Base-by-base conservation (phyloP, 37 sponge, comb jelly and placozoan genomes). In the Petrosia ficiformis region DNA sequence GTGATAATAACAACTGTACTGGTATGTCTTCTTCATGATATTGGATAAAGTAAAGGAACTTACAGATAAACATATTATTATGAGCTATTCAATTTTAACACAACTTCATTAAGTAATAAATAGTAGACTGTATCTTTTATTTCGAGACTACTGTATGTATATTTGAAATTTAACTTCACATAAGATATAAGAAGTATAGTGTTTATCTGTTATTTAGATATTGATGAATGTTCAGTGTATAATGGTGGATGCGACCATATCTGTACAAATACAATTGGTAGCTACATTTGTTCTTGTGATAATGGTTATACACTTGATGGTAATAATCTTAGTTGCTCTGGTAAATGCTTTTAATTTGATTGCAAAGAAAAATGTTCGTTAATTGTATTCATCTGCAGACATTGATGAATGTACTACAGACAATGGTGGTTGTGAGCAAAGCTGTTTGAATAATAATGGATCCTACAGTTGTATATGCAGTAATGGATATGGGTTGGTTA, bases 221-320 rank as follows among this genome's bases (percentile, higher is more conserved):
- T 70, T 58, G 63, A 80, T 71, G 80, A 80, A 36, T 80, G 81
- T 72, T 8, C 52, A 2, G 16, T 8, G 2, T 21, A 33, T 0
- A 67, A 41, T 71, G 65, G 35, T 22, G 31, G 29, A 19, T 71
- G 81, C 42, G 44, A 80, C 21, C 14, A 1, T 1, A 25, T 8
- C 4, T 77, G 77, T 77, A 77, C 34, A 28, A 85, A 85, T 39
- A 79, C 86, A 41, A 73, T 57, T 54, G 86, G 86, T 26, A 70
- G 66, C 67, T 78, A 67, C 54, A 0, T 58, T 0, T 85, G 86
- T 35, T 59, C 59, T 19, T 85, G 86, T 74, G 33, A 57, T 65
- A 31, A 58, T 56, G 86, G 80, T 16, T 85, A 78, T 38, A 33
- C 10, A 16, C 65, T 57, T 74, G 79, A 65, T 61, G 66, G 68